phyloP scores from a whole-genome alignment of 2,797 vertebrate genomes.

The Scleropages formosus region DNA sequence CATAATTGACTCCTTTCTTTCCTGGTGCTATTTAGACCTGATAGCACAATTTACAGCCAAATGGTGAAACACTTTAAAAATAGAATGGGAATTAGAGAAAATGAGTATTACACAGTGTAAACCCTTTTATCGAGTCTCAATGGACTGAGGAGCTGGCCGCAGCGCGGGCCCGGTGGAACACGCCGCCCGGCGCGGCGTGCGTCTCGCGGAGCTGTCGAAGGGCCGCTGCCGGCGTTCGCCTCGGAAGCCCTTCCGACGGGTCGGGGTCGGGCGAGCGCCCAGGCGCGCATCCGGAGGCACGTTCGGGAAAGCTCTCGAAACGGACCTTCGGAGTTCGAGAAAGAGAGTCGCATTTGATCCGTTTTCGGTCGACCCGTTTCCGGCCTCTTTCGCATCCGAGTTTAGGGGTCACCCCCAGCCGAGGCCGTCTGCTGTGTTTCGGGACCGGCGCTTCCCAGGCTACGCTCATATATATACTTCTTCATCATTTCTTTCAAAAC shows the following conservation, averaged over 20 bases:
- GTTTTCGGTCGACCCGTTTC: no score
- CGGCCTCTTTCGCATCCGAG: no score
- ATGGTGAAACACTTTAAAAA: constrained; percentile 56
- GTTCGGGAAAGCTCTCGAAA: no score
- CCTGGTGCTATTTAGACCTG: constrained; percentile 51
- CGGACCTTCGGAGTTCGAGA: no score
- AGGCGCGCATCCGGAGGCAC: neutral
- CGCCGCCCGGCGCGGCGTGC: neutral
- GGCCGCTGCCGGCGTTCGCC: no score
- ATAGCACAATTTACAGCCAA: constrained; percentile 56
- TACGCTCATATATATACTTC: no score
- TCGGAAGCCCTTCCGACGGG: no score
- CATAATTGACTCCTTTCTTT: constrained; percentile 56
- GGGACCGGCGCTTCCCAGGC: no score
- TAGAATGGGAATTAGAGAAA: constrained; percentile 55
- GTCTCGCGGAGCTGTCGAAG: neutral
- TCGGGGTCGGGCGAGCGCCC: neutral
- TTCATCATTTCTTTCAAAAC: no score
- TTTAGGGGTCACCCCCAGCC: no score
- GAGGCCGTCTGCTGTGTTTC: no score
- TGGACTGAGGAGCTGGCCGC: constrained; percentile 42
- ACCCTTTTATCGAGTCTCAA: constrained; percentile 44
- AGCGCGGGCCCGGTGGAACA: neutral
- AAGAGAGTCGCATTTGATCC: no score
- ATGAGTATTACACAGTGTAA: constrained; percentile 53